phyloP scores from a whole-genome alignment of 1,140 invertebrate species.

The Agrypnia vestita region DNA sequence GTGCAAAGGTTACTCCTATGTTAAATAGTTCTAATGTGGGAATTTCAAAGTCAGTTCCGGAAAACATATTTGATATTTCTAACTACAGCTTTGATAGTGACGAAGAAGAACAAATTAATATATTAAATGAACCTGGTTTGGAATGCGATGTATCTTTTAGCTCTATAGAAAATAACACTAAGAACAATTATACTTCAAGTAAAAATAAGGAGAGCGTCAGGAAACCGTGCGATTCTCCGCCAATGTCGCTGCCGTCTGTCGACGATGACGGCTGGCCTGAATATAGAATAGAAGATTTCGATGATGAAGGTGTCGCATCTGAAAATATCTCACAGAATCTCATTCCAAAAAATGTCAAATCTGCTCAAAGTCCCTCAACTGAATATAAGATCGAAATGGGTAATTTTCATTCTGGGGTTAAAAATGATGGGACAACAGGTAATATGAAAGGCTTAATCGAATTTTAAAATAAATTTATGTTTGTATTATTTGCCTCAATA shows the following conservation, averaged over 20 bases:
- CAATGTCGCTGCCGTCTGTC: conserved; percentile 47
- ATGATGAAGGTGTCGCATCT: conserved; percentile 52
- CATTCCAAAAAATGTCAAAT: not conserved
- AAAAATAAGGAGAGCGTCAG: conserved; percentile 16
- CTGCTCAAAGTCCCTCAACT: too few species aligned
- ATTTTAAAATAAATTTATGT: not conserved
- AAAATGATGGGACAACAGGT: conserved; percentile 84
- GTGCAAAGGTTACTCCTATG: conserved; percentile 50
- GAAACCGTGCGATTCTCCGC: conserved; percentile 16
- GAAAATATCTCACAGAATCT: not conserved
- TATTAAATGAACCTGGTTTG: conserved; percentile 43
- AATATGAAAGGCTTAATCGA: not conserved
- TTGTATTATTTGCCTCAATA: not conserved
- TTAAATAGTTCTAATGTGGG: conserved; percentile 1
- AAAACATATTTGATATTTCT: conserved; percentile 7
- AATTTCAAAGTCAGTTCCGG: not conserved
- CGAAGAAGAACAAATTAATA: conserved; percentile 33
- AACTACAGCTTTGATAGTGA: conserved; percentile 48
- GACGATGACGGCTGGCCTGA: conserved; percentile 70
- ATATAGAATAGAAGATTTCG: conserved; percentile 68
- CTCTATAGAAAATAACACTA: not conserved
- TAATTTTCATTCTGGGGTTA: conserved; percentile 79
- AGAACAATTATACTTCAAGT: conserved; percentile 42
- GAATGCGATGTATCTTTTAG: conserved; percentile 48
- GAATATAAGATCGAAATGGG: conserved; percentile 65